Evolutionary conservation across 2,113 vertebrate genomes (phyloP), one percentile per base, ranked within the genome.

Genomic region (Colaptes auratus): DNA sequence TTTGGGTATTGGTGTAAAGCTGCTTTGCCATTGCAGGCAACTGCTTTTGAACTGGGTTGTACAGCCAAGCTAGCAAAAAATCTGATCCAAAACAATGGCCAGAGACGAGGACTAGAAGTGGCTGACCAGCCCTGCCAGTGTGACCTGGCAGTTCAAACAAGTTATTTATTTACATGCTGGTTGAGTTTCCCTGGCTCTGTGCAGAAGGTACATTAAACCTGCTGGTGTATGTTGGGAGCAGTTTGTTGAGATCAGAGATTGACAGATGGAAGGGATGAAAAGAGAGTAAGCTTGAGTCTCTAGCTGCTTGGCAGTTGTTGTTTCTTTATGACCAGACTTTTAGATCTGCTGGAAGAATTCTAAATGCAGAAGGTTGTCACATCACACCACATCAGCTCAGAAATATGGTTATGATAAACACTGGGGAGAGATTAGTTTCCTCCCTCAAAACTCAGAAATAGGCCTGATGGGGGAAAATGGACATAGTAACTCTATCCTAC

Each of bases 121-220:
- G 27, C 71, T 31, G 36, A 48, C 48, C 10, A 10, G 25, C 35
- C 53, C 31, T 63, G 16, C 14, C 31, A 63, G 6, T 2, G 27
- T 42, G 24, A 82, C 17, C 52, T 72, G 82, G 52, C 46, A 61
- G 20, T 23, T 70, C 46, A 81, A 46, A 36, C 2, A 52, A 64
- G 19, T 76, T 52, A 48, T 31, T 93, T 70, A 39, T n/a, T 60
- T 65, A 12, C 11, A 7, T 36, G 70, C 60, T 84, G 10, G 46
- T n/a, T 89, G 60, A 42, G 10, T 81, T 95, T 88, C 21, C 67
- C 78, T 69, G 35, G 10, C 53, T 93, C 31, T 77, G 80, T 79
- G 15, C 36, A 53, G 44, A 50, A 4, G 50, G 13, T 52, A 2
- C 36, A 4, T 81, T 86, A 67, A 63, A 83, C 8, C 61, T 59